These are phyloP conservation scores for Drosophila neotestacea DNA, from an alignment of 2,888 invertebrate genomes.

Conservation along the genomic window DNA sequence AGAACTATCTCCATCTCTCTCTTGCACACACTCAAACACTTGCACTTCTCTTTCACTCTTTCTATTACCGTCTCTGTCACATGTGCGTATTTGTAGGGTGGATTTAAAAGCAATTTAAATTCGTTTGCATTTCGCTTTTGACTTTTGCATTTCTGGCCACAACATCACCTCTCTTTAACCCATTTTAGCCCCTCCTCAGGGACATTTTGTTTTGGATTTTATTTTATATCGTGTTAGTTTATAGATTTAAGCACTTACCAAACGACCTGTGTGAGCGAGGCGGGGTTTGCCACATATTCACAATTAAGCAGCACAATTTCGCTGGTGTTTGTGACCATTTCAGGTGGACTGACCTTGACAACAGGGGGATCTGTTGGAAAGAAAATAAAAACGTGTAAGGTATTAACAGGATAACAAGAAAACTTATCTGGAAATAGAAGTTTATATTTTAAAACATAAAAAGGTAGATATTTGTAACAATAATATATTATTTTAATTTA, in stretches of 20 bases:
- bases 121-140: conserved; percentile 65
- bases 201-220: conserved; percentile 16
- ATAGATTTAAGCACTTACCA: conserved; percentile 87
- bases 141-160: conserved; percentile 54
- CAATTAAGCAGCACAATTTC: conserved; percentile 91
- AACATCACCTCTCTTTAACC: neutral
- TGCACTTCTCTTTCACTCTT: conserved; percentile 8
- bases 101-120: conserved; percentile 72
- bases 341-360: conserved; percentile 90
- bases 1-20: conserved; percentile 6
- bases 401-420: neutral
- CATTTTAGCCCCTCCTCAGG: conserved; percentile 1
- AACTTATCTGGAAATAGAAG: too few relatives aligned
- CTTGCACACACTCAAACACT: neutral
- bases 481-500: too few relatives aligned
- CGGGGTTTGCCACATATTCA: conserved; percentile 94
- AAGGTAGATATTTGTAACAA: too few relatives aligned
- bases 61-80: conserved; percentile 30
- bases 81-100: conserved; percentile 49
- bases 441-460: too few relatives aligned
- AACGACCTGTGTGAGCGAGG: conserved; percentile 89
- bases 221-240: conserved; percentile 25
- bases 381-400: neutral
- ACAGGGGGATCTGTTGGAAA: conserved; percentile 91
- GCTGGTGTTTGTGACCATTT: conserved; percentile 92